These are phyloP conservation scores for Neuroterus valhalla DNA, from an alignment of 1,140 invertebrate genomes.

Conservation along the genomic window DNA sequence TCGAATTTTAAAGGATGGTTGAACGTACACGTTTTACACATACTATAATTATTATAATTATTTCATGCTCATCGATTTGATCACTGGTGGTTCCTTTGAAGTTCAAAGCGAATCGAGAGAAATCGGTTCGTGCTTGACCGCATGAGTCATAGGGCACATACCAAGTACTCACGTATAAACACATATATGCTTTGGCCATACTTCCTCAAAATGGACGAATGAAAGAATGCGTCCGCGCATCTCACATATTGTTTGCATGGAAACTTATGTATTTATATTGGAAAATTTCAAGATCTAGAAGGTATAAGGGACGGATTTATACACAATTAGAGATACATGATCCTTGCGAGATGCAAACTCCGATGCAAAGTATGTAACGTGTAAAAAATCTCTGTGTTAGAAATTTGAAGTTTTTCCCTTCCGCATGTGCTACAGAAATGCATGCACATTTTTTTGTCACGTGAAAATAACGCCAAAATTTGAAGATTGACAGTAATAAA, in stretches of 20 bases:
- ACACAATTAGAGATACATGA: too few relatives aligned
- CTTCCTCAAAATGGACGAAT: slow-evolving; percentile 6
- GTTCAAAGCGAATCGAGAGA: not conserved
- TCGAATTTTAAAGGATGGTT: not conserved
- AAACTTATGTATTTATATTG: too few relatives aligned
- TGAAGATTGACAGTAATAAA: not conserved
- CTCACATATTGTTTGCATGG: too few relatives aligned
- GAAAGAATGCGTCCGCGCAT: too few relatives aligned
- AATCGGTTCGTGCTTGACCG: slow-evolving; percentile 28
- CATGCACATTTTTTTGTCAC: too few relatives aligned
- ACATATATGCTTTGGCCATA: not conserved
- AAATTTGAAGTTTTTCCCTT: not conserved
- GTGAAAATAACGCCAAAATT: not conserved
- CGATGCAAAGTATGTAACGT: too few relatives aligned
- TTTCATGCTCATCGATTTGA: not conserved
- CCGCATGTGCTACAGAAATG: too few relatives aligned
- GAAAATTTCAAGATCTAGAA: too few relatives aligned
- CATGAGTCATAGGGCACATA: slow-evolving; percentile 27
- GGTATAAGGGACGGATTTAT: not conserved
- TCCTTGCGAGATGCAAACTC: too few relatives aligned
- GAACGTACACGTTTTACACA: not conserved
- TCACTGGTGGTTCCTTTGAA: slow-evolving; percentile 1
- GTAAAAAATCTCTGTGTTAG: too few relatives aligned
- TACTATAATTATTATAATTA: not conserved
- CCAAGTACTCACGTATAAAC: slow-evolving; percentile 25